phyloP scores from a whole-genome alignment of 2,113 vertebrate species.

The Nymphicus hollandicus region DNA sequence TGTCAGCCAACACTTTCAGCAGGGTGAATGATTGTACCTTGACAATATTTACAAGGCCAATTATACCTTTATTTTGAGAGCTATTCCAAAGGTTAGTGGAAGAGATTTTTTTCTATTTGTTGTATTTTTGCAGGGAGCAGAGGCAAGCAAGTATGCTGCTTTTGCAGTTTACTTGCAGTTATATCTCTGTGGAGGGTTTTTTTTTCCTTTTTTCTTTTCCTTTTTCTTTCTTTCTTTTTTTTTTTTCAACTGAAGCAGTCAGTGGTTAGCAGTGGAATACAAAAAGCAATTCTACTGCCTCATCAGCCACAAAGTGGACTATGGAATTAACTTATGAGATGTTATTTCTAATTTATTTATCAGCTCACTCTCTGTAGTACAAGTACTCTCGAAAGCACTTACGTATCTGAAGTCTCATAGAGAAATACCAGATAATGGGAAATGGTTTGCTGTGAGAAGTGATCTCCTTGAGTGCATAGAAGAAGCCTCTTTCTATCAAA shows the following conservation, averaged over 20 bases:
- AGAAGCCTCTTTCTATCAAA: slow-evolving; percentile 60
- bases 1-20: neutral
- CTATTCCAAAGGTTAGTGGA: slow-evolving; percentile 9
- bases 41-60: slow-evolving; percentile 23
- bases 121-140: neutral
- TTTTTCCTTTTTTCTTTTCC: neutral
- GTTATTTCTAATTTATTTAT: slow-evolving; percentile 62
- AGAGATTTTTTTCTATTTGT: neutral
- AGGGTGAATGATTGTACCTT: slow-evolving; percentile 1
- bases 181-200: neutral
- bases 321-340: slow-evolving; percentile 64
- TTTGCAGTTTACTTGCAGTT: slow-evolving; percentile 16
- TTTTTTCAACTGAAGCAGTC: slow-evolving; percentile 4
- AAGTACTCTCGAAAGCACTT: slow-evolving; percentile 57
- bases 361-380: slow-evolving; percentile 7
- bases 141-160: neutral
- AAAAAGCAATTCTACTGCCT: slow-evolving; percentile 58
- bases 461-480: slow-evolving; percentile 51
- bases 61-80: slow-evolving; percentile 45
- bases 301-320: slow-evolving; percentile 60
- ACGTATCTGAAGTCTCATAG: slow-evolving; percentile 1
- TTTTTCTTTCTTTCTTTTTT: neutral
- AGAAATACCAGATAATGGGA: slow-evolving; percentile 50
- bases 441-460: slow-evolving; percentile 58
- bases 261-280: slow-evolving; percentile 58